These are phyloP conservation scores for Thryonomys swinderianus DNA, from an alignment of 2,113 vertebrate genomes.

Conservation along the genomic window DNA sequence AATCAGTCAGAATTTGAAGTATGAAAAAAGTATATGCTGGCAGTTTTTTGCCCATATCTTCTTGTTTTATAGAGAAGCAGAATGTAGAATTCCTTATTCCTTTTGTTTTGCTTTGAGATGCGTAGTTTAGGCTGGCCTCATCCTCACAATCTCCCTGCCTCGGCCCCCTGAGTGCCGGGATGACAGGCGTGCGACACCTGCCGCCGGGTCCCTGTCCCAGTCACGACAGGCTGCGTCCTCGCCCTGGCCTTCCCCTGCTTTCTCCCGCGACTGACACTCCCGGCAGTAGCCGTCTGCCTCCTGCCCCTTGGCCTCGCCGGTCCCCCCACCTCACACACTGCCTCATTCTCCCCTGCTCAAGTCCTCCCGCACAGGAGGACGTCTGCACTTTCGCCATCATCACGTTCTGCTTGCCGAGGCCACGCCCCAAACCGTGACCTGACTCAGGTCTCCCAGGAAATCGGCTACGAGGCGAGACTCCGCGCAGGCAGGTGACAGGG, in stretches of 20 bases:
- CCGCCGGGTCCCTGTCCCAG: no score
- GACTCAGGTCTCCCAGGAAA: not conserved
- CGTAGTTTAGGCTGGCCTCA: not conserved
- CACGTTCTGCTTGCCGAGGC: not conserved
- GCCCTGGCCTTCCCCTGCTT: not conserved
- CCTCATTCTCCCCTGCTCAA: no score
- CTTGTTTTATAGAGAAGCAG: not conserved
- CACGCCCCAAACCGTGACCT: not conserved
- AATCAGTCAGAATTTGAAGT: not conserved
- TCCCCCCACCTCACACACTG: no score
- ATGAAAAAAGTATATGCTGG: not conserved
- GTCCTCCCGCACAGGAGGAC: not conserved
- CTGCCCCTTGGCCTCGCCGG: rapidly evolving
- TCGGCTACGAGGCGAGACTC: not conserved
- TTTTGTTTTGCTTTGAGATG: not conserved
- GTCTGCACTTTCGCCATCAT: not conserved
- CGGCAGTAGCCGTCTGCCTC: not conserved
- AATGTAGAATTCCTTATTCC: not conserved
- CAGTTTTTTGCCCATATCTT: not conserved
- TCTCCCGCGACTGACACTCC: not conserved
- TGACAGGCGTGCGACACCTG: not conserved
- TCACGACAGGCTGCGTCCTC: no score
- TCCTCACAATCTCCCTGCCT: not conserved
- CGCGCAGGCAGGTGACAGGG: rapidly evolving
- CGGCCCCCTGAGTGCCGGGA: not conserved